Conservation (phyloP, 1,140 invertebrate genomes). For the Heliothis virescens region DNA sequence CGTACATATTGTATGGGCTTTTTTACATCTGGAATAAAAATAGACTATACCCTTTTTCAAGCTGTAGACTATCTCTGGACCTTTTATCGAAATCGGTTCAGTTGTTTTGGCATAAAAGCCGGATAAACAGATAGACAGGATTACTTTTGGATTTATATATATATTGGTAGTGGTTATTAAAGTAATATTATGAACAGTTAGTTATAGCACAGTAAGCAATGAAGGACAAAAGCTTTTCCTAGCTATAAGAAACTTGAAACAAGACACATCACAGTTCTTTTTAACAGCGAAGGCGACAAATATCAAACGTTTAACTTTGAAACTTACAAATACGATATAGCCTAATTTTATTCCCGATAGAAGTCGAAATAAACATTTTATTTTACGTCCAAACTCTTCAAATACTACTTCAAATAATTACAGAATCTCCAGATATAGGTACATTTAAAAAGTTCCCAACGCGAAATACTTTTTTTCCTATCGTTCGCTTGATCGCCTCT, state of each 20-base stretch:
- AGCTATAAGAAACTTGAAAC: not conserved
- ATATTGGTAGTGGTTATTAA: no score
- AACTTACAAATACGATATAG: not conserved
- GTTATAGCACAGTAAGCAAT: no score
- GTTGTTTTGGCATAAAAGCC: no score
- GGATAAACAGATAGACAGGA: no score
- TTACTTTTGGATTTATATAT: no score
- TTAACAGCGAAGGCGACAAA: not conserved
- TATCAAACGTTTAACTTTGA: not conserved
- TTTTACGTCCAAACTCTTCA: slow-evolving; percentile 18
- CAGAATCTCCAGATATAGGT: slow-evolving; percentile 28
- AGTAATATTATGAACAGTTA: no score
- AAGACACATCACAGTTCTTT: not conserved
- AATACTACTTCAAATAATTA: slow-evolving; percentile 30
- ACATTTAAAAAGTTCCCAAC: slow-evolving; percentile 34
- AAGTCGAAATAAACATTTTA: slow-evolving; percentile 18
- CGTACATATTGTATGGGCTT: no score
- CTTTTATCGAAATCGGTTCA: no score
- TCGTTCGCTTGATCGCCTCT: slow-evolving; percentile 37
- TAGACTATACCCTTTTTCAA: no score
- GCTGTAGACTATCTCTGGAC: no score
- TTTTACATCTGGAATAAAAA: no score
- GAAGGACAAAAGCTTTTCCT: no score
- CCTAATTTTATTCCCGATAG: not conserved
- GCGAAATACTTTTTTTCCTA: slow-evolving; percentile 49